Base-by-base conservation (phyloP, 1,140 invertebrate species). In the Pseudomyrmex flavicornis region DNA sequence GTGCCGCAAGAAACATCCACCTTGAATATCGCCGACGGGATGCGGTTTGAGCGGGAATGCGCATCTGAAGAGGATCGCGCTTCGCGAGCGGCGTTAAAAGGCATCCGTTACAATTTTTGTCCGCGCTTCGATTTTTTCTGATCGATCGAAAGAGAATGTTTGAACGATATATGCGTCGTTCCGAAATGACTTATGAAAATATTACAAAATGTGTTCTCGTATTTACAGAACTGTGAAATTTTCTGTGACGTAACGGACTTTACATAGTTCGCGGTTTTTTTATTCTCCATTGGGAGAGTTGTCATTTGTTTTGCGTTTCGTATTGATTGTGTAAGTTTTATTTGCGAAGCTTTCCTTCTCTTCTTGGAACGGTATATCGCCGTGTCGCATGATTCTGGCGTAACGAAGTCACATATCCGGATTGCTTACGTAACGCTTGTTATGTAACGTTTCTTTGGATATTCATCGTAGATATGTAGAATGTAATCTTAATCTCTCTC, bases 21-120 rank as follows among this genome's bases (percentile, higher is more conserved):
- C 75, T 85, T 88, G 82, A 70, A 83, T 80, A 84, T 70, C 58
- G 72, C 50, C 73, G 74, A 76, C 22, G 72, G 56, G 58, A 85
- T 85, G 82, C 58, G 85, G 79, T 88, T 83, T 74, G 80, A 82
- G 58, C 73, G 84, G 80, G 87, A 89, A 88, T 89, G 82, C 79
- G 87, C 65, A 69, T 88, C 84, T 85, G 61, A 68, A 83, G 48
- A 82, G 70, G 44, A 72, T 72, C 63, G 26, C 54, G 61, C 50
- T 68, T 82, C 73, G 35, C 35, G 35, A 35, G 5, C 26, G 4
- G 66, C 54, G 69, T 88, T 86, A 76, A 83, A 83, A 69, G 76
- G 35, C 56, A 58, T 69, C 52, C 76, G 65, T 79, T 79, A 79
- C 13, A 44, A 79, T 79, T 69, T 69, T 79, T 79, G 17, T 26